Evolutionary conservation across 2,888 invertebrate species (phyloP).

Genomic region (Rhogogaster chlorosoma): DNA sequence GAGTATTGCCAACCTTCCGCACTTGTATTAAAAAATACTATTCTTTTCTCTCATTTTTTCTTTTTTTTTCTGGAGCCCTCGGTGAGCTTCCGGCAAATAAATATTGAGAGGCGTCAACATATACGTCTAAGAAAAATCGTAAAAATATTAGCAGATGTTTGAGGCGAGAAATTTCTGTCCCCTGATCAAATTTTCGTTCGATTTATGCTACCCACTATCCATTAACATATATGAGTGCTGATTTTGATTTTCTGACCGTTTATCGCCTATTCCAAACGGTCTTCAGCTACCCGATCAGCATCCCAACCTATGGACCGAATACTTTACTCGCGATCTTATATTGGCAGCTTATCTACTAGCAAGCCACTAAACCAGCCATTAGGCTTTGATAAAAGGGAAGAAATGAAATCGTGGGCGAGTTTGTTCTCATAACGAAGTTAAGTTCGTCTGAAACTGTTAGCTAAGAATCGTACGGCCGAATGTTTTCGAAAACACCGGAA

Average conservation of each 20-base stretch:
- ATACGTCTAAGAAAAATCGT: background rate
- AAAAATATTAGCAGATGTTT: background rate
- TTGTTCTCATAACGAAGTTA: background rate
- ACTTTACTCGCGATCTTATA: constrained; percentile 2
- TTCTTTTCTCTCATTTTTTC: no score
- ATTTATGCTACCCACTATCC: background rate
- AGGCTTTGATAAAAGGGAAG: background rate
- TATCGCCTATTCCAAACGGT: background rate
- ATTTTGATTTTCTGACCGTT: constrained; percentile 7
- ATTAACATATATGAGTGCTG: background rate
- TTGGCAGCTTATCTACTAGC: background rate
- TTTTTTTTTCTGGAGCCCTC: no score
- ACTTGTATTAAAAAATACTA: no score
- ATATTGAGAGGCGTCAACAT: no score
- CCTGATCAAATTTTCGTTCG: background rate
- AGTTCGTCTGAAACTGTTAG: background rate
- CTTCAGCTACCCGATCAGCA: background rate
- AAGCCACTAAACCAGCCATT: constrained; percentile 7
- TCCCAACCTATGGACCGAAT: background rate
- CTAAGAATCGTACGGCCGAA: background rate
- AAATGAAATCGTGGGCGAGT: background rate
- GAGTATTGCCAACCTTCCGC: no score
- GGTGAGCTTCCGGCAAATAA: no score
- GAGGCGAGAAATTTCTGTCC: background rate
- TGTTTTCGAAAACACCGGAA: constrained; percentile 26